Evolutionary conservation across 2,888 invertebrate species (phyloP).

Genomic region (Brassicogethes aeneus): DNA sequence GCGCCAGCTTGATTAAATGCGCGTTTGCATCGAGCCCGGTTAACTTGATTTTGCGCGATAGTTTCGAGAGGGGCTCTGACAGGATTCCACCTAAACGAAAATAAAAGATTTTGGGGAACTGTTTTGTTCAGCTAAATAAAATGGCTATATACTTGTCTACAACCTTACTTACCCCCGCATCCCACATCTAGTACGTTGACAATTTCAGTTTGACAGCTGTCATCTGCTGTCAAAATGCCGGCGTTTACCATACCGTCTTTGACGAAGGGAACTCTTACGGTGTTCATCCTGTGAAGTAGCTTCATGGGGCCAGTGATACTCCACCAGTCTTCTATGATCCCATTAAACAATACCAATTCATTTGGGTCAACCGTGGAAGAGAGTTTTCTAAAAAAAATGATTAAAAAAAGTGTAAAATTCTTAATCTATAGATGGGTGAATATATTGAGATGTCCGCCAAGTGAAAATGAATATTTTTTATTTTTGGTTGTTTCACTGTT

Average conservation of each 20-base stretch:
- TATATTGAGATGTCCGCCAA: too few species aligned
- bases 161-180: conserved; percentile 61
- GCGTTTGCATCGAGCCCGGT: conserved; percentile 74
- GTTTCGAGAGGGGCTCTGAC: conserved; percentile 57
- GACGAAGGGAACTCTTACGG: conserved; percentile 59
- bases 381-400: too few species aligned
- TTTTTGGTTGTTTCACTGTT: too few species aligned
- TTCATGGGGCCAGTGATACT: conserved; percentile 55
- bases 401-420: too few species aligned
- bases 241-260: conserved; percentile 61
- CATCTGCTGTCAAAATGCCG: too few species aligned
- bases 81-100: conserved; percentile 36
- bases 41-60: conserved; percentile 66
- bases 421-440: too few species aligned
- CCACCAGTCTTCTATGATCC: conserved; percentile 96
- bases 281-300: conserved; percentile 70
- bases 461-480: too few species aligned
- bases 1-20: conserved; percentile 60
- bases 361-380: too few species aligned
- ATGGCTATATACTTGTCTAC: too few species aligned
- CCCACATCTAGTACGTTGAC: conserved; percentile 74
- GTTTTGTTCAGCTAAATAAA: too few species aligned
- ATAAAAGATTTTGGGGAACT: too few species aligned
- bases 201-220: conserved; percentile 33
- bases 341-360: too few species aligned